Evolutionary conservation across 1,140 invertebrate genomes (phyloP).

Genomic region (Euschistus heros): DNA sequence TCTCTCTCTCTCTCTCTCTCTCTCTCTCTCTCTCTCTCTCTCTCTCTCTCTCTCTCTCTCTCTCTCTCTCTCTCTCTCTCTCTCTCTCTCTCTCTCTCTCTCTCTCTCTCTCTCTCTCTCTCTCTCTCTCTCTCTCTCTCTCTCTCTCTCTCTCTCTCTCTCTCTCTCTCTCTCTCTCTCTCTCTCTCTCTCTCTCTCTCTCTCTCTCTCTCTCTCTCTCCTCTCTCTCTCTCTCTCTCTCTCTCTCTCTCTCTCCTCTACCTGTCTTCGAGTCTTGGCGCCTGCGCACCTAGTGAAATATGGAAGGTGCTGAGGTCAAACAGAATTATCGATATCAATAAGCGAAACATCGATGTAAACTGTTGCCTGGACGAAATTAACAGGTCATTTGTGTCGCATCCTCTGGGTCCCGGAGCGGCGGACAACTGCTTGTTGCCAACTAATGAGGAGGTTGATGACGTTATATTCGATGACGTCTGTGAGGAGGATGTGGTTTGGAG

Average conservation of each 20-base stretch:
- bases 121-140: constrained; percentile 22
- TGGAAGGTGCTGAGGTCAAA: too few species aligned
- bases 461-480: too few species aligned
- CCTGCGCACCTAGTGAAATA: too few species aligned
- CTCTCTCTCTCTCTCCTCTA: background rate
- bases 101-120: constrained; percentile 22
- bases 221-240: constrained; percentile 10
- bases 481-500: too few species aligned
- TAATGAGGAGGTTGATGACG: too few species aligned
- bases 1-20: constrained; percentile 21
- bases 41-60: constrained; percentile 22
- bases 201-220: background rate
- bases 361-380: too few species aligned
- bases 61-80: constrained; percentile 22
- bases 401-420: too few species aligned
- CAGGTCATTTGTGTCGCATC: too few species aligned
- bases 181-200: constrained; percentile 19
- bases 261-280: too few species aligned
- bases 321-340: too few species aligned
- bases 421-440: too few species aligned
- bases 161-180: constrained; percentile 21
- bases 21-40: constrained; percentile 22
- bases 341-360: too few species aligned
- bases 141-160: constrained; percentile 21
- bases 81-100: constrained; percentile 22